A percentile compares a stretch with the other conserved stretches of the same genome.
These are phyloP conservation scores for Parthenolecanium corni DNA, from an alignment of 2,888 invertebrate genomes.

Conservation along the genomic window DNA sequence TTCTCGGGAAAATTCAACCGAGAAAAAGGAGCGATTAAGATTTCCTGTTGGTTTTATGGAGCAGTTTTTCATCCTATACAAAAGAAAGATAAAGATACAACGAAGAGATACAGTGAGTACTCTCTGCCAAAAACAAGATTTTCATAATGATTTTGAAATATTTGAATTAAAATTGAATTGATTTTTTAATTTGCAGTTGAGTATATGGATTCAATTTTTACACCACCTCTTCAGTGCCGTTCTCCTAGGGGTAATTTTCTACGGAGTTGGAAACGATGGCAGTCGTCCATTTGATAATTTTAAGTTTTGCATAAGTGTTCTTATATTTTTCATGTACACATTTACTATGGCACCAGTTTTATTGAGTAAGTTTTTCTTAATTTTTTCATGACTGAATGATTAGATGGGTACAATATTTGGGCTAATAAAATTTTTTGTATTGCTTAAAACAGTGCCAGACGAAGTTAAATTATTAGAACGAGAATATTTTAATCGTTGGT, in stretches of 20 bases:
- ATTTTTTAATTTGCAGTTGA: conserved; percentile 37
- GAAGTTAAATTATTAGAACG: conserved; percentile 49
- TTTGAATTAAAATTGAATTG: background rate
- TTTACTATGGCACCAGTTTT: conserved; percentile 51
- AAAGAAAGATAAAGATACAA: conserved; percentile 46
- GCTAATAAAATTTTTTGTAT: background rate
- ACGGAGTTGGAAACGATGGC: conserved; percentile 48
- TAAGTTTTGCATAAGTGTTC: conserved; percentile 48
- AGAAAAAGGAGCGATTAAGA: conserved; percentile 29
- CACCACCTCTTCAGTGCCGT: conserved; percentile 47
- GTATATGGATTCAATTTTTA: conserved; percentile 46
- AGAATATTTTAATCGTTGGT: conserved; percentile 57
- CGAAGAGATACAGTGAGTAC: conserved; percentile 46
- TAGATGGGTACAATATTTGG: background rate
- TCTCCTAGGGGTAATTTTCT: conserved; percentile 48
- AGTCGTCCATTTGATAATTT: conserved; percentile 46
- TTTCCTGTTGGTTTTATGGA: conserved; percentile 46
- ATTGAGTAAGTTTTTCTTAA: conserved; percentile 42
- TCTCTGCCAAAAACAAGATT: too few relatives aligned
- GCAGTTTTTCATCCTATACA: conserved; percentile 45
- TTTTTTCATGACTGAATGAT: background rate
- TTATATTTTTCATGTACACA: conserved; percentile 54
- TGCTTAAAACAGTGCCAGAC: conserved; percentile 44
- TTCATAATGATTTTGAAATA: too few relatives aligned
- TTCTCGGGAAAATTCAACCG: background rate